Conservation (phyloP, 2,113 vertebrate species). For the Herpetotheres cachinnans region DNA sequence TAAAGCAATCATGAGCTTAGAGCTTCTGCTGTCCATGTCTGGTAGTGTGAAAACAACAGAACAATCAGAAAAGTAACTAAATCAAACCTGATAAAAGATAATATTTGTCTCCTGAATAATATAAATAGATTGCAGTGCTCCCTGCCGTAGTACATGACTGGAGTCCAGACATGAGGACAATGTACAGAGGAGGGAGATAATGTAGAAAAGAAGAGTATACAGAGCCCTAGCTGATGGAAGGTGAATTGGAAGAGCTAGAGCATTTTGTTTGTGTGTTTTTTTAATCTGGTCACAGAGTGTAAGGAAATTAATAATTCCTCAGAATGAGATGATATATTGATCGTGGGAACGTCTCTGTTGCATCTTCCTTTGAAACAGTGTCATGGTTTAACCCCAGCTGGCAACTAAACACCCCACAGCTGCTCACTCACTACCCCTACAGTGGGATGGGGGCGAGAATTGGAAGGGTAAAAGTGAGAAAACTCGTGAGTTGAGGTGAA, state of each 20-base stretch:
- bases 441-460: too few species aligned
- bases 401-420: too few species aligned
- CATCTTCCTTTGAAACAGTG: background rate
- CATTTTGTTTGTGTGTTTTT: background rate
- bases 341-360: background rate
- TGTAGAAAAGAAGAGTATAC: background rate
- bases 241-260: background rate
- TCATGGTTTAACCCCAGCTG: too few species aligned
- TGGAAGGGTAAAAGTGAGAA: too few species aligned
- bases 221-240: background rate
- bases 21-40: background rate
- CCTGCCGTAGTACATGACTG: accelerated
- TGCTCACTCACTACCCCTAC: too few species aligned
- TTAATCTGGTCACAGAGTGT: background rate
- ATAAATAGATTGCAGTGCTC: background rate
- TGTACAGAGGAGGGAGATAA: background rate
- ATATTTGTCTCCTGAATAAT: background rate
- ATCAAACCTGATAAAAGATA: background rate
- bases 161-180: background rate
- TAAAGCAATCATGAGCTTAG: background rate
- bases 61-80: background rate
- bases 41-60: background rate
- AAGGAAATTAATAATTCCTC: background rate
- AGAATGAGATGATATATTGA: background rate
- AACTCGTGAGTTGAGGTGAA: too few species aligned